These are phyloP conservation scores for Scopus umbretta DNA, from an alignment of 2,113 vertebrate species.

Conservation along the genomic window DNA sequence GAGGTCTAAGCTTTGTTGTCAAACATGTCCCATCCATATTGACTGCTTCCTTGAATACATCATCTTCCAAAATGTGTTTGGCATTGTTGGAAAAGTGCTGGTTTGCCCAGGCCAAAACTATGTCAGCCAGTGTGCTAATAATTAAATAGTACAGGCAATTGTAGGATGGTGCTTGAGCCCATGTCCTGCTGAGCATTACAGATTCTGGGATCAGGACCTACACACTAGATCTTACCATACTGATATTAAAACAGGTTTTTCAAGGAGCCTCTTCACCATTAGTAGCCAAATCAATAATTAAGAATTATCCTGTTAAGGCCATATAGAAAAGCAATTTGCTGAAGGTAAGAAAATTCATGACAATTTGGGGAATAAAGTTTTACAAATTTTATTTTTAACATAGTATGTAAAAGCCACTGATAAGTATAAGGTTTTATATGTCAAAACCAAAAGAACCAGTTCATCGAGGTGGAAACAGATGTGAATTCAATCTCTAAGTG, in stretches of 20 bases:
- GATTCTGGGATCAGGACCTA: not conserved
- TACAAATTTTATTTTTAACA: not conserved
- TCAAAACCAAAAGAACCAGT: not conserved
- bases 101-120: not conserved
- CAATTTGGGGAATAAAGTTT: not conserved
- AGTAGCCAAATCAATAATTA: not conserved
- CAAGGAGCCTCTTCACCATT: not conserved
- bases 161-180: not conserved
- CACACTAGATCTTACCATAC: not conserved
- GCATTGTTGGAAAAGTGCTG: not conserved
- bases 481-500: not conserved
- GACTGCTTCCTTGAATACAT: not conserved
- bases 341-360: not conserved
- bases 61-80: not conserved
- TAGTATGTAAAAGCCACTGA: not conserved
- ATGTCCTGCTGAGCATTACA: not conserved
- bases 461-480: not conserved
- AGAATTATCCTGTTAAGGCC: not conserved
- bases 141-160: not conserved
- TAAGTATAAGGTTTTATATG: not conserved
- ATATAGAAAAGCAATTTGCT: not conserved
- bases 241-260: not conserved
- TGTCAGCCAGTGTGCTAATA: not conserved
- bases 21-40: not conserved
- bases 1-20: not conserved